phyloP scores from a whole-genome alignment of 2,797 vertebrate genomes.

The Dermochelys coriacea region DNA sequence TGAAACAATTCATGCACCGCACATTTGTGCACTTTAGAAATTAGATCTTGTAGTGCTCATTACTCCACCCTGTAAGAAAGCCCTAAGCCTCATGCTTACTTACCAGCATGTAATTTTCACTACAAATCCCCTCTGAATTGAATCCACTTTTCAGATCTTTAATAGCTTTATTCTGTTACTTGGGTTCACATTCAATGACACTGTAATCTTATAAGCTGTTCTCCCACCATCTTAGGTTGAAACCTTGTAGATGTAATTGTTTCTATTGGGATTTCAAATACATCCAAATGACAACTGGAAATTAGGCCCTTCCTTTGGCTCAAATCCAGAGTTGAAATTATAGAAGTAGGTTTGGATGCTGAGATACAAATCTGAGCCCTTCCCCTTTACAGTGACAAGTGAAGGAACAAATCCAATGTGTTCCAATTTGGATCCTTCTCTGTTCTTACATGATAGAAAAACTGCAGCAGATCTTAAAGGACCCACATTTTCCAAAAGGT shows the following conservation, averaged over 20 bases:
- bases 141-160: not conserved
- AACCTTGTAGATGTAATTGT: constrained; percentile 34
- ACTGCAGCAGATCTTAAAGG: not conserved
- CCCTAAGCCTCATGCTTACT: not conserved
- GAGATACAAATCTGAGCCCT: not conserved
- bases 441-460: not conserved
- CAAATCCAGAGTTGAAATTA: constrained; percentile 7
- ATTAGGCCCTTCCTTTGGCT: not conserved
- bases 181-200: not conserved
- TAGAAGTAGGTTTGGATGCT: not conserved
- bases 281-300: constrained; percentile 10
- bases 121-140: not conserved
- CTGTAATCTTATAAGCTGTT: constrained; percentile 1
- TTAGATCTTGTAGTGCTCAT: no score
- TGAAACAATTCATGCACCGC: no score
- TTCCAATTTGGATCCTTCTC: not conserved
- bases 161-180: constrained; percentile 15
- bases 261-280: constrained; percentile 30
- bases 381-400: not conserved
- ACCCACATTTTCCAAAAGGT: not conserved
- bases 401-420: not conserved
- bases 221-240: not conserved
- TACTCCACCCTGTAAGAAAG: no score
- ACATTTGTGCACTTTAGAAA: no score
- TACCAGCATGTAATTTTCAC: not conserved